phyloP scores from a whole-genome alignment of 1,140 invertebrate genomes.

The Lepidotrigona ventralis region DNA sequence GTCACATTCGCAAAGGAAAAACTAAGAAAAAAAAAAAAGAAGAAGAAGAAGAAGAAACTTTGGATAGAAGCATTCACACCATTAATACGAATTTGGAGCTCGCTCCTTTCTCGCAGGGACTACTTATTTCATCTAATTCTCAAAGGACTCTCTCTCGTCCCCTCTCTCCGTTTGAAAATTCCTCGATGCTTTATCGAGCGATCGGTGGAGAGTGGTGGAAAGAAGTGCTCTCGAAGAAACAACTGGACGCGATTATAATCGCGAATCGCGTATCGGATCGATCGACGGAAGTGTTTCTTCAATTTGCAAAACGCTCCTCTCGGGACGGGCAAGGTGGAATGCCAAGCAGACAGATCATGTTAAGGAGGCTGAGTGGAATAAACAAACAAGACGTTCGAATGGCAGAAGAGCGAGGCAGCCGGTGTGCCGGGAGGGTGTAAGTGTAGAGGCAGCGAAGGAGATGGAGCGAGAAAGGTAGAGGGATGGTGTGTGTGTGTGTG shows the following conservation, averaged over 20 bases:
- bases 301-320: slow-evolving; percentile 54
- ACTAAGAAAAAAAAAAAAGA: too few species aligned
- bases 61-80: too few species aligned
- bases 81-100: too few species aligned
- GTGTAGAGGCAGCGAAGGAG: neutral
- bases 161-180: neutral
- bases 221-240: too few species aligned
- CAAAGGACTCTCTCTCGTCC: too few species aligned
- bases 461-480: slow-evolving; percentile 20
- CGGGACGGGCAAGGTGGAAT: slow-evolving; percentile 49
- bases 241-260: slow-evolving; percentile 20
- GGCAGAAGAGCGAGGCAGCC: slow-evolving; percentile 15
- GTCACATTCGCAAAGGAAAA: too few species aligned
- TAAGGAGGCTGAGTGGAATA: slow-evolving; percentile 66
- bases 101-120: too few species aligned
- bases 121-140: too few species aligned
- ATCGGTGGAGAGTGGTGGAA: neutral
- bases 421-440: slow-evolving; percentile 4
- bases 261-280: slow-evolving; percentile 46
- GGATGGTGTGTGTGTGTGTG: neutral
- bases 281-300: slow-evolving; percentile 58
- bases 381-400: slow-evolving; percentile 65
- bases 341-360: slow-evolving; percentile 64
- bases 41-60: too few species aligned
- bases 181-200: neutral